Base-by-base conservation (phyloP, 2,888 invertebrate genomes). In the Athalia rosae region DNA sequence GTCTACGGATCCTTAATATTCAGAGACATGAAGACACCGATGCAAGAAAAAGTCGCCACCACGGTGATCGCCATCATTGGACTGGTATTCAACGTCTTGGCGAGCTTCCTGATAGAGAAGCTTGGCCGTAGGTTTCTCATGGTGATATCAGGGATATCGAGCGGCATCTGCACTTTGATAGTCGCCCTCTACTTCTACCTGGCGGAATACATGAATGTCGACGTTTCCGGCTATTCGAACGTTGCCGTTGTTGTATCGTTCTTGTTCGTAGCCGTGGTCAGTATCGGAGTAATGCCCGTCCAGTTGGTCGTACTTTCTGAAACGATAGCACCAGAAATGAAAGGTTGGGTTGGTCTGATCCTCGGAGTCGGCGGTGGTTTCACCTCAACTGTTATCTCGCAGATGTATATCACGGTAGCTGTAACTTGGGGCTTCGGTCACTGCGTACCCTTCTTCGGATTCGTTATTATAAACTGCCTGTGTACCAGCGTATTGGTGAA, bases 61-160 rank as follows among this genome's bases (percentile, higher is more conserved):
- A 83, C 88, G 0, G 63, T 85, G 0, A 76, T 88, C 0, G 88
- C 86, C 0, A 73, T 80, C 0, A 79, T 84, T 4, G 86, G 87
- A 81, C 69, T 88, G 0, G 4, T 89, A 8, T 87, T 89, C 0
- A 83, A 90, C 8, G 80, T 85, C 50, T 79, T 88, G 9, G 84
- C 88, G 0, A 83, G 85, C 0, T 82, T 87, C 11, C 59, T 90
- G n/a, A 85, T 89, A 11, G 92, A 92, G 82, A 86, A 85, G 43
- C 83, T 90, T 13, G 92, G 92, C 0, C 84, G 92, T 11, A 89
- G 89, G 43, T 87, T 89, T 4, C 85, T 92, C 11, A 86, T 92
- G 2, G 82, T 91, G 3, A 78, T 87, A n/a, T 91, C 91, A 6
- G 86, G 85, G 4, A 3, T 82, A 0, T 15, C 62, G 1, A 79